Base-by-base conservation (phyloP, 2,888 invertebrate genomes). In the Physocephala rufipes region DNA sequence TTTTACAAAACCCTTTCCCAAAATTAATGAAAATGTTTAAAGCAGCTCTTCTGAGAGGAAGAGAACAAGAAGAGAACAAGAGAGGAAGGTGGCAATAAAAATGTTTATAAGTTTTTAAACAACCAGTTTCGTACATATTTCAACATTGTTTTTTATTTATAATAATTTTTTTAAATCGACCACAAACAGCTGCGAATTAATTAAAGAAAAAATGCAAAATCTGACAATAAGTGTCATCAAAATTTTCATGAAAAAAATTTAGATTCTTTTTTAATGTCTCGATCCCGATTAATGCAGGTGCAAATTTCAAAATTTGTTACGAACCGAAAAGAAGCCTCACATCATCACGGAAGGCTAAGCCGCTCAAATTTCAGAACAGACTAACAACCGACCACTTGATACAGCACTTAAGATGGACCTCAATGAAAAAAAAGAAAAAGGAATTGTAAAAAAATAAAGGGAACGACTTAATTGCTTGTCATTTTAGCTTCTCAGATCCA, bases 391-490 rank as follows among this genome's bases (percentile, higher is more conserved):
- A n/a, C n/a, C 36, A 36, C 36, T 36, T n/a, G n/a, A 9, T 9
- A 36, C 36, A 58, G 26, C 58, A 58, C 58, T 58, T 58, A 58
- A 58, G 2, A 26, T 16, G 26, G 58, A 28, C 58, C 49, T 58
- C 36, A 36, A 9, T 21, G 28, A 58, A 58, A 24, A 58, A n/a
- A n/a, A n/a, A n/a, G n/a, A n/a, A n/a, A n/a, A n/a, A n/a, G n/a
- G n/a, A n/a, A n/a, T n/a, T n/a, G n/a, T n/a, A n/a, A n/a, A n/a
- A n/a, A n/a, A n/a, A n/a, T n/a, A 58, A 26, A 58, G 26, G 24
- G 58, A 58, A 58, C 58, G 58, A 58, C 58, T 58, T 58, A 58
- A 58, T 58, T 58, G 58, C 58, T 49, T 49, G 49, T 49, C 36
- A 36, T 36, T 36, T 36, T 36, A 36, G 5, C 36, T 36, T 9